phyloP scores from a whole-genome alignment of 2,888 invertebrate genomes.

The Plagiodera versicolora region DNA sequence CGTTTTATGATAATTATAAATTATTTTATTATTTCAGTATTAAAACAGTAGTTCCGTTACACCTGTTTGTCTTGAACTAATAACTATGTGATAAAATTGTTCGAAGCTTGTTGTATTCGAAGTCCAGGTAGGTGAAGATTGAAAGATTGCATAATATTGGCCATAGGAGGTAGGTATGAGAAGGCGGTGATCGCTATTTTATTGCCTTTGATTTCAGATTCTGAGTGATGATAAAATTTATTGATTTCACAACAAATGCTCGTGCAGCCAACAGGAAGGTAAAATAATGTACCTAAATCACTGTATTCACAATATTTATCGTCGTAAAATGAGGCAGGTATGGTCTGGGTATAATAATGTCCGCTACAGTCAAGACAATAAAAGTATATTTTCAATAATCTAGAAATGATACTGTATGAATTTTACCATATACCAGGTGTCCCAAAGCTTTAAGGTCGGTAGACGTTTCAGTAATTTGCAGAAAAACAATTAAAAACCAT shows the following conservation, averaged over 20 bases:
- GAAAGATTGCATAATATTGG: slow-evolving; percentile 4
- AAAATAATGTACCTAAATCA: no score
- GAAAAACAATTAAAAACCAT: no score
- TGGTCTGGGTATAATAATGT: no score
- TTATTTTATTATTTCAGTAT: slow-evolving; percentile 21
- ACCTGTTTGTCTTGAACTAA: slow-evolving; percentile 25
- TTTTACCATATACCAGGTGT: no score
- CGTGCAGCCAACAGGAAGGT: no score
- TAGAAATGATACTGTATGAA: no score
- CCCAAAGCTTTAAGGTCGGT: no score
- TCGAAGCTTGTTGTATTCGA: slow-evolving; percentile 1
- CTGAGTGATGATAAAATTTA: not conserved
- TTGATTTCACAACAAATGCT: not conserved
- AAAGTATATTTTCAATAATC: no score
- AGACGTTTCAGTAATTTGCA: no score
- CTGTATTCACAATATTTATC: no score
- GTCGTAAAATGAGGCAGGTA: no score
- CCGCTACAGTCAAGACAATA: no score
- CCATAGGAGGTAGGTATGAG: not conserved
- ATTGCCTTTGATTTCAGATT: not conserved
- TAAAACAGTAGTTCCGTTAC: slow-evolving; percentile 30
- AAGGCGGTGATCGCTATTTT: not conserved
- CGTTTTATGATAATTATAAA: slow-evolving; percentile 11
- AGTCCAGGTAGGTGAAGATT: slow-evolving; percentile 7
- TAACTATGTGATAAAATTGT: slow-evolving; percentile 17